Conservation (phyloP, 1,140 invertebrate genomes). For the Augochlora pura region DNA sequence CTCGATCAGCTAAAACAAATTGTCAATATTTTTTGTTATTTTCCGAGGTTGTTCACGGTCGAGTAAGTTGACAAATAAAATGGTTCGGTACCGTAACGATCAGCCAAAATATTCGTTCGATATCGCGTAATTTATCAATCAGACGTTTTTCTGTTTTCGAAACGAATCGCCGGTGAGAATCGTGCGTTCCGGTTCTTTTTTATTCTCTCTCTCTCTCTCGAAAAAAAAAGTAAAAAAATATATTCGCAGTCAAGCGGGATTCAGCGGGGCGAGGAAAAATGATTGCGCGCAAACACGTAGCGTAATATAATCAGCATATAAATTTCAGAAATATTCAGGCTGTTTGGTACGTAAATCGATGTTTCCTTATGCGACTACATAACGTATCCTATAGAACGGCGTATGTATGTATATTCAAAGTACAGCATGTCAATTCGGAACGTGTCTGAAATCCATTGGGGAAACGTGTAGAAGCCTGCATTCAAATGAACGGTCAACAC, state of each 20-base stretch:
- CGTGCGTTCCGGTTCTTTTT: too few relatives aligned
- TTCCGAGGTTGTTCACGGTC: too few relatives aligned
- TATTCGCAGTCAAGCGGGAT: background rate
- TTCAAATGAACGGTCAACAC: conserved; percentile 6
- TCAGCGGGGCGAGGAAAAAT: background rate
- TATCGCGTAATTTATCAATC: too few relatives aligned
- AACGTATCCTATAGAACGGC: background rate
- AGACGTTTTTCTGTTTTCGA: too few relatives aligned
- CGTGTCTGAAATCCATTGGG: conserved; percentile 3
- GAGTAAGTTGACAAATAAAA: too few relatives aligned
- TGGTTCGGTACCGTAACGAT: too few relatives aligned
- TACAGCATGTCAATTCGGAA: conserved; percentile 4
- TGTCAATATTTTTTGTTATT: too few relatives aligned
- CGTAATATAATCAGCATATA: background rate
- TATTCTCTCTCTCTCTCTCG: too few relatives aligned
- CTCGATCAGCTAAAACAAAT: too few relatives aligned
- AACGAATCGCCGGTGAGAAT: too few relatives aligned
- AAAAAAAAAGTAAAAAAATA: too few relatives aligned
- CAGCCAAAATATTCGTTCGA: too few relatives aligned
- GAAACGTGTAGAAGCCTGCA: conserved; percentile 5
- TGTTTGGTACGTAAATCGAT: conserved; percentile 3
- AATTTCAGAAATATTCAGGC: background rate
- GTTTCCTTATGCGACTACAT: conserved; percentile 6
- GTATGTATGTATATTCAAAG: conserved; percentile 6
- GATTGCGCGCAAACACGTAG: background rate